phyloP scores from a whole-genome alignment of 2,113 vertebrate species.

The Phalacrocorax pelagicus region DNA sequence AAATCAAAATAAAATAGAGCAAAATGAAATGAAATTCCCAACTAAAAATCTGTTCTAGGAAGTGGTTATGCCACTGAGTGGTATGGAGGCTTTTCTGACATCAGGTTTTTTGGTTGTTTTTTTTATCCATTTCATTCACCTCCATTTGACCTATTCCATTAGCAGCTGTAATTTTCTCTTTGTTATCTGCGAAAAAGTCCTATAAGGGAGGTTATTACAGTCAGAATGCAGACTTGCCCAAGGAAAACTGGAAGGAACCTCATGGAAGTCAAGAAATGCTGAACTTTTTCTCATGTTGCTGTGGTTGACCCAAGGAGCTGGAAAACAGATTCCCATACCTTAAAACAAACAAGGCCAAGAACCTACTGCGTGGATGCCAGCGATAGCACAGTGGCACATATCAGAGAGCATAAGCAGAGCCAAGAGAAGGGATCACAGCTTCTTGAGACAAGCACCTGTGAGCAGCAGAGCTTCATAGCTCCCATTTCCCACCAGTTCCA shows the following conservation, averaged over 20 bases:
- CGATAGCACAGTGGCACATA: background rate
- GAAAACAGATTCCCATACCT: background rate
- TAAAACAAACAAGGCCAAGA: background rate
- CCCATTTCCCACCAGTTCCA: background rate
- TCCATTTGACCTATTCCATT: background rate
- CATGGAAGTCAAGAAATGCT: background rate
- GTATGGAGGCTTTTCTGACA: background rate
- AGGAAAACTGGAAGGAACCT: background rate
- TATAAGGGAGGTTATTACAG: background rate
- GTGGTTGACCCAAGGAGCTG: background rate
- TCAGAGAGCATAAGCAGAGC: background rate
- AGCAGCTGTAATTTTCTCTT: slow-evolving; percentile 23
- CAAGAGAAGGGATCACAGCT: background rate
- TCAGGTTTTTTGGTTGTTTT: background rate
- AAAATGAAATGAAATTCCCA: background rate
- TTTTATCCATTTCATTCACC: slow-evolving; percentile 15
- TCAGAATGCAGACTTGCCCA: background rate
- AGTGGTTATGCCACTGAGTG: background rate
- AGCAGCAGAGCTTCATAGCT: background rate
- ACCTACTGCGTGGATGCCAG: background rate
- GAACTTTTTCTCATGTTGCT: background rate
- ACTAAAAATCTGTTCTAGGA: background rate
- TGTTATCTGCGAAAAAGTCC: background rate
- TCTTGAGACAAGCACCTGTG: background rate
- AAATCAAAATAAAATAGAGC: background rate